These are phyloP conservation scores for Sepiola atlantica DNA, from an alignment of 2,888 invertebrate genomes.

Conservation along the genomic window DNA sequence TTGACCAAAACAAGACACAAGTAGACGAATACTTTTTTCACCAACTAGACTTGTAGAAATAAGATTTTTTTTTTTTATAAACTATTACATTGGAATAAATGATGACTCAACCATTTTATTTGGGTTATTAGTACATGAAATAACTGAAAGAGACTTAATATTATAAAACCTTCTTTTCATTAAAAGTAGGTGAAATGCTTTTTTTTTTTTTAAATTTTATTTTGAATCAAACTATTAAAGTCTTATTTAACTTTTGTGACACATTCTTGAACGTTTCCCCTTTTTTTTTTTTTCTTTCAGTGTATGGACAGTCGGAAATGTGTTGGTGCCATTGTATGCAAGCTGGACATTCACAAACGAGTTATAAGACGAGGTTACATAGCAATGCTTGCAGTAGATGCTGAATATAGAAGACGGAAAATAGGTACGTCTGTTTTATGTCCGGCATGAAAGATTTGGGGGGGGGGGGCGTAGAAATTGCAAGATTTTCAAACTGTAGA, in stretches of 20 bases:
- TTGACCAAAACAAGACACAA: not conserved
- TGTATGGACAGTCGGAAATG: slow-evolving; percentile 82
- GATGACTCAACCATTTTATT: not conserved
- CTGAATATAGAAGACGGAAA: slow-evolving; percentile 91
- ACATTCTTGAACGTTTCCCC: slow-evolving; percentile 15
- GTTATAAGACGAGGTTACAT: slow-evolving; percentile 96
- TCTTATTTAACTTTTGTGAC: not conserved
- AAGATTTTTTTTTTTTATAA: not conserved
- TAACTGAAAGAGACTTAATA: not conserved
- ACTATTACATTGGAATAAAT: not conserved
- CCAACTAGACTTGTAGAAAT: not conserved
- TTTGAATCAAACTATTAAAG: not conserved
- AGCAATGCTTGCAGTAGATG: slow-evolving; percentile 98
- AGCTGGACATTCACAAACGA: slow-evolving; percentile 85
- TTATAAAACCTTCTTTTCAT: not conserved
- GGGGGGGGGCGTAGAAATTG: not conserved
- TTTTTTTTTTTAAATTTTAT: not conserved
- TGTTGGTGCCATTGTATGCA: slow-evolving; percentile 99
- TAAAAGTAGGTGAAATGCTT: not conserved
- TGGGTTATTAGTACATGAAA: not conserved
- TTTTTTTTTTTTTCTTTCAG: slow-evolving; percentile 74
- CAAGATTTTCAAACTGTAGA: not conserved
- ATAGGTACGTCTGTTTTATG: slow-evolving; percentile 80
- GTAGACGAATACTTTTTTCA: not conserved
- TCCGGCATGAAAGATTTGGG: too few relatives aligned